Base-by-base conservation (phyloP, 2,888 invertebrate species). In the Polydrusus cervinus region DNA sequence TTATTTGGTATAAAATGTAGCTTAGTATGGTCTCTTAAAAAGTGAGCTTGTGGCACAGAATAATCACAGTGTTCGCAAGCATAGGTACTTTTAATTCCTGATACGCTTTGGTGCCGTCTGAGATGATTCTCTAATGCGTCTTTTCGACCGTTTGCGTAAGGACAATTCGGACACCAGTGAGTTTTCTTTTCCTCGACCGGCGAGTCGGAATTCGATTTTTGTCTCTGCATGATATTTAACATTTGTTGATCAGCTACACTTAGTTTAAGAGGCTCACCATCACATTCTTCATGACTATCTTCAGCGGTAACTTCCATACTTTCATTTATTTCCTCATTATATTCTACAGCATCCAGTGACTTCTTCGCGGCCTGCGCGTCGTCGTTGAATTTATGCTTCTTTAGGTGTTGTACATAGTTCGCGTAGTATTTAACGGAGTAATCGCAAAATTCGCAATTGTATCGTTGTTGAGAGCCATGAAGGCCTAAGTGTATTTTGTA, bases 371-470 rank as follows among this genome's bases (percentile, higher is more conserved):
- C 91, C 79, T 90, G 89, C 10, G 92, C 92, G 80, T 92, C 91
- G 47, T 91, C 92, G 77, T 92, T 92, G 85, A 91, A 90, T 84
- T 92, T 91, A 85, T 96, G 96, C 83, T 95, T 94, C 76, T 93
- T 92, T 87, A 92, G 89, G 84, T 96, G 96, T 84, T 95, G 95
- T 45, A 93, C 91, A 81, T 94, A 93, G 84, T 95, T 94, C 1
- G 95, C 95, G 81, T 93, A 94, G 85, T 95, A 95, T 81, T 95
- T 94, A 0, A 96, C 96, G 1, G 95, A 94, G 86, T 96, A 96
- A 87, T 96, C 96, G 86, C 96, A 96, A 53, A 92, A 89, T 81
- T 94, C 93, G 87, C 96, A 96, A 80, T 92, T 92, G 85, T 94
- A 96, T 76, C 93, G 90, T 85, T 95, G 95, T 82, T 93, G 92